These are phyloP conservation scores for Ceyx cyanopectus DNA, from an alignment of 2,113 vertebrate genomes.

Conservation along the genomic window DNA sequence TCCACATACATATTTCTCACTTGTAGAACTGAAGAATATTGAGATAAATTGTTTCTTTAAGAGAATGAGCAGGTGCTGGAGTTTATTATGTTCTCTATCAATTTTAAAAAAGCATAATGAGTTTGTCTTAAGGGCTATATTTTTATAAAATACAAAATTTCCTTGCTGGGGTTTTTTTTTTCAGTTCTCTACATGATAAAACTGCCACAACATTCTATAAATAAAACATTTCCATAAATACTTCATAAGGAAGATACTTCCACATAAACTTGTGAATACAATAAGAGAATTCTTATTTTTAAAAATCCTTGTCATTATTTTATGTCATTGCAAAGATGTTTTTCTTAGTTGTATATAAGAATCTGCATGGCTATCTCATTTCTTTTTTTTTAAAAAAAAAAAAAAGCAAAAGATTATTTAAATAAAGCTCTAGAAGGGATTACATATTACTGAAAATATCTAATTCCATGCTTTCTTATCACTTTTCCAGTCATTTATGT, in stretches of 20 bases:
- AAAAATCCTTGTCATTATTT: neutral
- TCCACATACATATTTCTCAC: conserved; percentile 17
- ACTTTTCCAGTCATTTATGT: neutral
- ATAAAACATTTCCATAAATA: conserved; percentile 73
- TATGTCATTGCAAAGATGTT: neutral
- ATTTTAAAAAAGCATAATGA: conserved; percentile 20
- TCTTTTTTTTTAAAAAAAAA: neutral
- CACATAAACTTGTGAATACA: conserved; percentile 36
- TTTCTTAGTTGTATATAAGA: neutral
- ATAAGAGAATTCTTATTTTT: neutral
- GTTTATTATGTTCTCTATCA: conserved; percentile 49
- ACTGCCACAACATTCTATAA: conserved; percentile 53
- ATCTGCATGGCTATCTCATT: neutral
- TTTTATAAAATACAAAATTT: conserved; percentile 37
- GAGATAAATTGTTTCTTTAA: conserved; percentile 53
- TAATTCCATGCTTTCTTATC: neutral
- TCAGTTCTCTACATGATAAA: conserved; percentile 19
- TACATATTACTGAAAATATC: neutral
- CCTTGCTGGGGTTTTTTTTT: neutral
- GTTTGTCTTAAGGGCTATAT: conserved; percentile 5
- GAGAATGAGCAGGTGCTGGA: conserved; percentile 26
- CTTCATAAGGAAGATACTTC: conserved; percentile 64
- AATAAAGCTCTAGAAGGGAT: neutral
- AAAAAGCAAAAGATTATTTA: neutral
- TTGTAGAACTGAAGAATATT: conserved; percentile 16